Evolutionary conservation across 2,113 vertebrate genomes (phyloP).

Genomic region (mouse (Mus musculus)): DNA sequence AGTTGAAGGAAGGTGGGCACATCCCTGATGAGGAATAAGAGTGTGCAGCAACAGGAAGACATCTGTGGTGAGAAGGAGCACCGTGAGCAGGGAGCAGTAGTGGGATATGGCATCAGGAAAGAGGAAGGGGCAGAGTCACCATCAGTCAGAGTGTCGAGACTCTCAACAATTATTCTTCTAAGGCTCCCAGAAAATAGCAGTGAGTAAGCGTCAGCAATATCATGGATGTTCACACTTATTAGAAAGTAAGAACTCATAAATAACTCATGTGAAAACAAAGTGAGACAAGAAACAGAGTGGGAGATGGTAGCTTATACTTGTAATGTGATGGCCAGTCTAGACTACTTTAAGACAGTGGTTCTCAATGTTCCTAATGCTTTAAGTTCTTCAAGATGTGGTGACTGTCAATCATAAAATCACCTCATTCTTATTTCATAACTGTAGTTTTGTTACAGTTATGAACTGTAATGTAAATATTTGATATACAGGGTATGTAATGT

Average conservation of each 20-base stretch:
- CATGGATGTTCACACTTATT: background rate
- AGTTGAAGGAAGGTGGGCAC: background rate
- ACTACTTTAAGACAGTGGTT: background rate
- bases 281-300: background rate
- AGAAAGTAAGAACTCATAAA: background rate
- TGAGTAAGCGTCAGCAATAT: background rate
- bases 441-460: too few species aligned
- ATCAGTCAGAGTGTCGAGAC: background rate
- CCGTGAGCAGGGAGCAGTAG: background rate
- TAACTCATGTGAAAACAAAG: background rate
- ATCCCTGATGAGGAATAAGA: background rate
- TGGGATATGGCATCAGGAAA: background rate
- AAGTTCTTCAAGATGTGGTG: too few species aligned
- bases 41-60: background rate
- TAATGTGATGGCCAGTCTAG: background rate
- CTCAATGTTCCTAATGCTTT: background rate
- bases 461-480: too few species aligned
- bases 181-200: background rate
- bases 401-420: too few species aligned
- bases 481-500: background rate
- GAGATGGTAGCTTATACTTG: background rate
- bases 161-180: background rate
- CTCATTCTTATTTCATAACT: too few species aligned
- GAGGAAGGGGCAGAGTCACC: fast-evolving
- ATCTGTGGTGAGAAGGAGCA: background rate